phyloP scores from a whole-genome alignment of 2,888 invertebrate species.

The Aquatica leii region DNA sequence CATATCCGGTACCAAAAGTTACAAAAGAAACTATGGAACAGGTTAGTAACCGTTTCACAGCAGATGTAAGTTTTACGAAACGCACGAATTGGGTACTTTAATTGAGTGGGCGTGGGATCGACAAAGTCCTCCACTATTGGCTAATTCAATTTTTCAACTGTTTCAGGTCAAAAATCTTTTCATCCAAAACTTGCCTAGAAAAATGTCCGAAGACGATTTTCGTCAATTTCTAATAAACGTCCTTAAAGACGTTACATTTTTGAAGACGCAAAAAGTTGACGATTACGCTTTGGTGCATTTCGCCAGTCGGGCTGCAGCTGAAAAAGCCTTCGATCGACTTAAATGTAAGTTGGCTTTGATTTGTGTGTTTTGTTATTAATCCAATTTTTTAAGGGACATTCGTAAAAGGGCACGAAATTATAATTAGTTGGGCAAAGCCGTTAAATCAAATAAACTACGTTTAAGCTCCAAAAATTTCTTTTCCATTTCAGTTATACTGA shows the following conservation, averaged over 20 bases:
- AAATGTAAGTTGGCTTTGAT: conserved; percentile 55
- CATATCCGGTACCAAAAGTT: conserved; percentile 80
- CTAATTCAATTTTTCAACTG: no score
- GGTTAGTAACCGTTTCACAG: conserved; percentile 57
- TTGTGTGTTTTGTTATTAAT: no score
- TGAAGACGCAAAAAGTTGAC: conserved; percentile 64
- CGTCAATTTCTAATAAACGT: conserved; percentile 58
- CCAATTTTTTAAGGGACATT: no score
- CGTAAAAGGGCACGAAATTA: no score
- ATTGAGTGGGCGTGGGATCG: no score
- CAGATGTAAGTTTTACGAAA: background rate
- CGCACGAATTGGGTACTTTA: no score
- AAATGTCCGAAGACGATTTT: conserved; percentile 64
- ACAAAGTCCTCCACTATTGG: no score
- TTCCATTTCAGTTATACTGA: no score
- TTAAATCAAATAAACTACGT: no score
- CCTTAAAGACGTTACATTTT: conserved; percentile 45
- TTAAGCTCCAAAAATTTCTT: no score
- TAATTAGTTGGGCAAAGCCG: no score
- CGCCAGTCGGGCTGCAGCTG: conserved; percentile 61
- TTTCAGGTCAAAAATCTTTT: conserved; percentile 80
- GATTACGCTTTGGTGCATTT: conserved; percentile 71
- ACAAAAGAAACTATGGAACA: conserved; percentile 75
- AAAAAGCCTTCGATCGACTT: conserved; percentile 52
- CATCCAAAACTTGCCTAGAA: conserved; percentile 71